A percentile compares a stretch with the other conserved stretches of the same genome.
These are phyloP conservation scores for Megalops atlanticus DNA, from an alignment of 2,113 vertebrate species.

Conservation along the genomic window DNA sequence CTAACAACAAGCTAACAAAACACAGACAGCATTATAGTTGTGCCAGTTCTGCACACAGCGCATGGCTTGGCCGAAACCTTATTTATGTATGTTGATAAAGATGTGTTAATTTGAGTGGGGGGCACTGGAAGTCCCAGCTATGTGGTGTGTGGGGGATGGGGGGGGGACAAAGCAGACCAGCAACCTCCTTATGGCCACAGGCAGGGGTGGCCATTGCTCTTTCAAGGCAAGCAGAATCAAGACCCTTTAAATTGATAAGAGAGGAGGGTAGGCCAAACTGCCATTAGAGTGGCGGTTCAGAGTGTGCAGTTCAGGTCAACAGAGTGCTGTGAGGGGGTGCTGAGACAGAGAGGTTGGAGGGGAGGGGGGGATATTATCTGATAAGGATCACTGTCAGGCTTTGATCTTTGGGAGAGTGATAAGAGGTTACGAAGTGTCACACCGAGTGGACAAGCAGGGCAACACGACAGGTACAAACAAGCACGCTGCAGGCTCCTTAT, in stretches of 20 bases:
- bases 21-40: background rate
- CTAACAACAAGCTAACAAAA: background rate
- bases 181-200: slow-evolving; percentile 56
- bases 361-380: slow-evolving; percentile 66
- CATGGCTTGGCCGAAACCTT: background rate
- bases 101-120: background rate
- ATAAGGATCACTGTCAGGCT: slow-evolving; percentile 70
- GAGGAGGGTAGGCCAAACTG: slow-evolving; percentile 70
- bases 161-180: slow-evolving; percentile 25
- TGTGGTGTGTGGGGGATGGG: slow-evolving; percentile 51
- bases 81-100: no score
- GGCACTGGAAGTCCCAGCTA: slow-evolving; percentile 35
- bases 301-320: slow-evolving; percentile 60
- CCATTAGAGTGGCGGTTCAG: slow-evolving; percentile 61
- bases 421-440: slow-evolving; percentile 70
- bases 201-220: slow-evolving; percentile 55
- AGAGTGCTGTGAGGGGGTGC: slow-evolving; percentile 47
- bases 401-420: slow-evolving; percentile 72
- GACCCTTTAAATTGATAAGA: slow-evolving; percentile 65
- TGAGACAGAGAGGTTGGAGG: background rate
- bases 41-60: no score
- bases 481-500: slow-evolving; percentile 36
- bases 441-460: slow-evolving; percentile 69
- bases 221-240: slow-evolving; percentile 48
- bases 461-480: slow-evolving; percentile 77